Conservation (phyloP, 2,888 invertebrate genomes). For the Omphaloscelis lunosa region DNA sequence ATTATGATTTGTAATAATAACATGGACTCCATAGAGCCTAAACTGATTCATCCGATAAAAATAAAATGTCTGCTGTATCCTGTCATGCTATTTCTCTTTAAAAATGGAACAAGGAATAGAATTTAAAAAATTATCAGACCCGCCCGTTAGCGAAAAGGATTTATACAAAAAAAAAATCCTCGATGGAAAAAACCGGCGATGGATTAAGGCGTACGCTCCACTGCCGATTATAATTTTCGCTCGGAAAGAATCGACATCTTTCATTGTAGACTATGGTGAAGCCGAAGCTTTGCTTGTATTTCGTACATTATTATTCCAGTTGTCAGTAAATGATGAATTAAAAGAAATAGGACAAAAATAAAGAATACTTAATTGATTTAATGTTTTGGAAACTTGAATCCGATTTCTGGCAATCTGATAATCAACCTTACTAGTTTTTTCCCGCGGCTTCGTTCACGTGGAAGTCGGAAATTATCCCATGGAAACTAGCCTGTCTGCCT, state of each 20-base stretch:
- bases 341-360: neutral
- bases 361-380: neutral
- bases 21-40: too few species aligned
- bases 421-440: too few species aligned
- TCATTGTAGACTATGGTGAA: constrained; percentile 29
- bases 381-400: too few species aligned
- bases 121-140: constrained; percentile 28
- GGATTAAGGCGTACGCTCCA: constrained; percentile 87
- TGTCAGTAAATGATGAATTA: too few species aligned
- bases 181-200: constrained; percentile 72
- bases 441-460: too few species aligned
- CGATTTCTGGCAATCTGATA: too few species aligned
- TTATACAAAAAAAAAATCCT: constrained; percentile 68
- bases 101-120: constrained; percentile 29
- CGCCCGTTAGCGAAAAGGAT: constrained; percentile 52
- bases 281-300: constrained; percentile 25
- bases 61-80: too few species aligned
- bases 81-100: constrained; percentile 4
- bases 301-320: neutral
- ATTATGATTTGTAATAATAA: too few species aligned
- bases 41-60: too few species aligned
- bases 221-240: constrained; percentile 87
- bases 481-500: too few species aligned
- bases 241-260: constrained; percentile 73
- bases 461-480: too few species aligned